Conservation (phyloP, 2,888 invertebrate species). For the Arenicola marina region DNA sequence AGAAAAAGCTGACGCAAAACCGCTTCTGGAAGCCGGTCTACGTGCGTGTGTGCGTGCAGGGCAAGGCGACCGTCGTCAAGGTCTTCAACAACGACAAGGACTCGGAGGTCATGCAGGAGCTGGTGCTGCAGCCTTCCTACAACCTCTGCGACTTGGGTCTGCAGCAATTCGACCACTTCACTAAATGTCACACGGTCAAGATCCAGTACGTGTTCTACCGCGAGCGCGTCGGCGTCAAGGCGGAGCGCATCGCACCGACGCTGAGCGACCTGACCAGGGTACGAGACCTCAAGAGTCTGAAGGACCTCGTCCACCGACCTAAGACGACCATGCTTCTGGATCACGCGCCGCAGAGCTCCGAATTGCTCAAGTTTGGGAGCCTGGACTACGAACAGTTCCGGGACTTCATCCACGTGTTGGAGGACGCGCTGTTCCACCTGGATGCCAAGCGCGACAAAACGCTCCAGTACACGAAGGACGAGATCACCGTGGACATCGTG, state of each 20-base stretch:
- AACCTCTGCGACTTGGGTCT: conserved; percentile 77
- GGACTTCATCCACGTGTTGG: conserved; percentile 86
- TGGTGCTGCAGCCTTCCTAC: conserved; percentile 79
- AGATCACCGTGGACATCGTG: conserved; percentile 57
- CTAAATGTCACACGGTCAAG: conserved; percentile 98
- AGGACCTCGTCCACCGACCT: conserved; percentile 57
- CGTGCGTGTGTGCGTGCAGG: conserved; percentile 81
- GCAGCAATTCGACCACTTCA: conserved; percentile 98
- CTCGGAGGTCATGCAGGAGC: conserved; percentile 92
- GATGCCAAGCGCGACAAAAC: conserved; percentile 54
- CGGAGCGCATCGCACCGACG: conserved; percentile 54
- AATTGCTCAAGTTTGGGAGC: conserved; percentile 93
- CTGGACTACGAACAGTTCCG: conserved; percentile 87
- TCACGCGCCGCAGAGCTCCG: conserved; percentile 92
- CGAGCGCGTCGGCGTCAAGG: conserved; percentile 81
- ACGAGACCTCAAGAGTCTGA: conserved; percentile 37
- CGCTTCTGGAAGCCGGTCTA: conserved; percentile 96
- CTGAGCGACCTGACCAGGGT: conserved; percentile 34
- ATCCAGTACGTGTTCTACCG: conserved; percentile 97
- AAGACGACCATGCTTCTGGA: conserved; percentile 71
- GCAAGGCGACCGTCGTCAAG: conserved; percentile 73
- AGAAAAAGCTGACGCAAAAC: conserved; percentile 63
- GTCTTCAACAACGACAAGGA: conserved; percentile 81
- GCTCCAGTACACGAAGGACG: conserved; percentile 59
- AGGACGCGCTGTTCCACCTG: conserved; percentile 76